Conservation (phyloP, 1,140 invertebrate species). For the Teleogryllus occipitalis region DNA sequence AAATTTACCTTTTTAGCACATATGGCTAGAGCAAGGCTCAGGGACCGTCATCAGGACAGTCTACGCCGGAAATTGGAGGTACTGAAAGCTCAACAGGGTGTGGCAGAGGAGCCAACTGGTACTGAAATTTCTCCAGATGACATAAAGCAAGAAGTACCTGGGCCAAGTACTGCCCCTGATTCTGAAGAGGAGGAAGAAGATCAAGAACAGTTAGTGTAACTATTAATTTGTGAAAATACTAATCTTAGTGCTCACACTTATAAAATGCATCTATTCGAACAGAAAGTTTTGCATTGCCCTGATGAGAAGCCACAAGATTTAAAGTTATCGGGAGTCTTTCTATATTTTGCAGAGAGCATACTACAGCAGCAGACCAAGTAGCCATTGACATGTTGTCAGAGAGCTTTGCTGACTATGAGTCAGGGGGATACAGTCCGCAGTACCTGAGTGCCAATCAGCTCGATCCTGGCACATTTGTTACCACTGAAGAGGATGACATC, state of each 20-base stretch:
- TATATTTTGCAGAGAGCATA: slow-evolving; percentile 13
- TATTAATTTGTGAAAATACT: too few relatives aligned
- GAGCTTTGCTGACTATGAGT: slow-evolving; percentile 62
- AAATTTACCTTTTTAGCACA: slow-evolving; percentile 53
- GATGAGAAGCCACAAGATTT: neutral
- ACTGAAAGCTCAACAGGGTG: slow-evolving; percentile 80
- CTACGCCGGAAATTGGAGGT: slow-evolving; percentile 81
- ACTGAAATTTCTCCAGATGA: slow-evolving; percentile 27
- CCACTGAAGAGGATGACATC: slow-evolving; percentile 68
- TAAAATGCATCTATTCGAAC: too few relatives aligned
- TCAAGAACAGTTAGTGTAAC: neutral
- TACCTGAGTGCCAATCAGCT: slow-evolving; percentile 58
- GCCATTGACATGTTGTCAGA: slow-evolving; percentile 47
- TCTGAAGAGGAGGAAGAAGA: slow-evolving; percentile 11
- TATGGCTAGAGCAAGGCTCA: slow-evolving; percentile 83
- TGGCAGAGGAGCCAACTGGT: slow-evolving; percentile 32
- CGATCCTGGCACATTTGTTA: slow-evolving; percentile 75
- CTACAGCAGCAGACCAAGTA: slow-evolving; percentile 31
- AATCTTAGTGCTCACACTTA: too few relatives aligned
- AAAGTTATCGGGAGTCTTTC: neutral
- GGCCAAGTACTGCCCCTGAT: neutral
- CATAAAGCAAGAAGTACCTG: neutral
- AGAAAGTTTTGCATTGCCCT: too few relatives aligned
- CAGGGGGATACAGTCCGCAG: slow-evolving; percentile 76
- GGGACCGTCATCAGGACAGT: slow-evolving; percentile 88